Evolutionary conservation across 2,888 invertebrate genomes (phyloP).

Genomic region (Charanyca ferruginea): DNA sequence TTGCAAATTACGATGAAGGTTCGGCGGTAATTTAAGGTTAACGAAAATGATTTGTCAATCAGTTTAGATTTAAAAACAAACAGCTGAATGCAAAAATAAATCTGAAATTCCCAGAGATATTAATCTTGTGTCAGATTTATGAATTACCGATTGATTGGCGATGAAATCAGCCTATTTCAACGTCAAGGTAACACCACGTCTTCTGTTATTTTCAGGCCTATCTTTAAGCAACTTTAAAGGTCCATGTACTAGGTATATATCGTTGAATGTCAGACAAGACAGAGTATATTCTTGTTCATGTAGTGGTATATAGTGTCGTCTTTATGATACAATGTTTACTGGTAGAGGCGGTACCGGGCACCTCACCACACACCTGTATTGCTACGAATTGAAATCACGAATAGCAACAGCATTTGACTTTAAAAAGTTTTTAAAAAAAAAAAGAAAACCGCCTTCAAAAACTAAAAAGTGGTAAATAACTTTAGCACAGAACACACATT

Average conservation of each 20-base stretch:
- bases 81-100: constrained; percentile 23
- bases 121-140: constrained; percentile 17
- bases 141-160: constrained; percentile 3
- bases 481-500: too few relatives aligned
- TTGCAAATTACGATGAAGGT: constrained; percentile 26
- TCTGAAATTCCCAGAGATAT: constrained; percentile 13
- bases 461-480: too few relatives aligned
- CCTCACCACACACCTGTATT: constrained; percentile 24
- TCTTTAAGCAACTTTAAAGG: background rate
- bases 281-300: background rate
- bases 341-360: constrained; percentile 26
- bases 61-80: constrained; percentile 32
- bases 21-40: constrained; percentile 9
- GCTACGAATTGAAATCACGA: constrained; percentile 27
- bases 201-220: constrained; percentile 9
- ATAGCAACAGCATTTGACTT: constrained; percentile 28
- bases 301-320: constrained; percentile 6
- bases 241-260: background rate
- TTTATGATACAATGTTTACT: constrained; percentile 28
- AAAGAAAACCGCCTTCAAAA: too few relatives aligned
- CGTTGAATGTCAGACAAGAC: background rate
- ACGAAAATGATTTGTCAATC: constrained; percentile 38
- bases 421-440: too few relatives aligned
- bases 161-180: background rate
- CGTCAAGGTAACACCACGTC: background rate